phyloP scores from a whole-genome alignment of 2,888 invertebrate genomes.

The Mythimna albipuncta region DNA sequence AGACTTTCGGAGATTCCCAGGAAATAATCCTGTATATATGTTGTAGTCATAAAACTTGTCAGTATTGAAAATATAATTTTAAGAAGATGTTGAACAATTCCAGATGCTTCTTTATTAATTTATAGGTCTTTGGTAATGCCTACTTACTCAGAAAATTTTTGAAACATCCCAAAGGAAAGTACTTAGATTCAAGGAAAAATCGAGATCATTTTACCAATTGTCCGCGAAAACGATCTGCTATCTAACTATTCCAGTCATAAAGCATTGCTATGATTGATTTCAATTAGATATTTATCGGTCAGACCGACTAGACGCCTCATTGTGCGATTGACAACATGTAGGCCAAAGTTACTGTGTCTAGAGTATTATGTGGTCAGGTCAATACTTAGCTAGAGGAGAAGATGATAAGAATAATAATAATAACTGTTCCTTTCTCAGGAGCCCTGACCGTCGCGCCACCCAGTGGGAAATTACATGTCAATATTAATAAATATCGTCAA shows the following conservation, averaged over 20 bases:
- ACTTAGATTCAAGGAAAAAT: conserved; percentile 18
- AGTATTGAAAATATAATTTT: too few species aligned
- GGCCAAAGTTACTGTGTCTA: conserved; percentile 61
- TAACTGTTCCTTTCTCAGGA: too few species aligned
- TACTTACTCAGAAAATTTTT: too few species aligned
- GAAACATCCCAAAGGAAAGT: neutral
- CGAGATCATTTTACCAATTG: conserved; percentile 39
- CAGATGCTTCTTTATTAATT: too few species aligned
- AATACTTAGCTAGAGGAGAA: conserved; percentile 17
- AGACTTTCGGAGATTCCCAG: too few species aligned
- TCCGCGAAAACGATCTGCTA: conserved; percentile 12
- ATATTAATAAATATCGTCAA: too few species aligned
- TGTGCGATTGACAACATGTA: conserved; percentile 56
- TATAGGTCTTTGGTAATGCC: too few species aligned
- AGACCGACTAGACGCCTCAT: conserved; percentile 59
- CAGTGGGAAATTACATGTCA: too few species aligned
- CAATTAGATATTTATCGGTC: conserved; percentile 62
- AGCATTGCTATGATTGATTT: conserved; percentile 60
- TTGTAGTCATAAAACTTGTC: too few species aligned
- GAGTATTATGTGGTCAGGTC: conserved; percentile 25
- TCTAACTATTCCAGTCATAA: conserved; percentile 35
- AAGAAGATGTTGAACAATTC: too few species aligned
- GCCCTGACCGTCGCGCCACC: too few species aligned
- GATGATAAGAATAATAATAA: neutral
- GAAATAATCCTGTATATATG: too few species aligned